Evolutionary conservation across 2,797 vertebrate genomes (phyloP), one percentile per base, ranked within the genome.

Genomic region (Rousettus madagascariensis): DNA sequence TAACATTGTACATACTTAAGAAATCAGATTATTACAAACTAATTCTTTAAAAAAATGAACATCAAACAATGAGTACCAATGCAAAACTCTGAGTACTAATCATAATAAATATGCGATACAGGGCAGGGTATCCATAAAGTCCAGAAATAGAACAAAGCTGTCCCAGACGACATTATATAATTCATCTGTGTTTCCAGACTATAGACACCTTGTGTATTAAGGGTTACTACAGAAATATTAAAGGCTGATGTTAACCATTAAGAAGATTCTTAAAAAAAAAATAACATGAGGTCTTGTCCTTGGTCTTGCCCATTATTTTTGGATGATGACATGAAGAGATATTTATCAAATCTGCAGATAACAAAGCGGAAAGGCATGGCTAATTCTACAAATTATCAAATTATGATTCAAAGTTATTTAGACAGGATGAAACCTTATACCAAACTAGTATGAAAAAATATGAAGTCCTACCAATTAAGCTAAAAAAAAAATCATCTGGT

Each of bases 361-460:
- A 93, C 30, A 93, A 95, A 93, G 12, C 46, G 68, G 46, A n/a
- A 49, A 82, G 28, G 69, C 19, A 43, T 46, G 12, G 38, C 65
- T 91, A 88, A 92, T n/a, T 17, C 41, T 84, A 85, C 24, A 91
- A n/a, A 93, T 87, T n/a, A 84, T 59, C 75, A 66, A 92, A 96
- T 86, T 85, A 90, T 91, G 74, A 88, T 15, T 90, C 17, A 65
- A 49, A 83, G 68, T 49, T 68, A 94, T 74, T n/a, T 79, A 33
- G 28, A 94, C 6, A 72, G 26, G 33, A 28, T 90, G 13, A 6
- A 95, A 51, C 5, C 51, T 38, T 71, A 61, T 10, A 86, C 22
- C 63, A 93, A 83, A 79, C 30, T 41, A 68, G 53, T 51, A 84
- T n/a, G 8, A 28, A 43, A 53, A 88, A 84, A 86, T 68, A 24